Evolutionary conservation across 2,113 vertebrate species (phyloP).

Genomic region (Penelope pileata): DNA sequence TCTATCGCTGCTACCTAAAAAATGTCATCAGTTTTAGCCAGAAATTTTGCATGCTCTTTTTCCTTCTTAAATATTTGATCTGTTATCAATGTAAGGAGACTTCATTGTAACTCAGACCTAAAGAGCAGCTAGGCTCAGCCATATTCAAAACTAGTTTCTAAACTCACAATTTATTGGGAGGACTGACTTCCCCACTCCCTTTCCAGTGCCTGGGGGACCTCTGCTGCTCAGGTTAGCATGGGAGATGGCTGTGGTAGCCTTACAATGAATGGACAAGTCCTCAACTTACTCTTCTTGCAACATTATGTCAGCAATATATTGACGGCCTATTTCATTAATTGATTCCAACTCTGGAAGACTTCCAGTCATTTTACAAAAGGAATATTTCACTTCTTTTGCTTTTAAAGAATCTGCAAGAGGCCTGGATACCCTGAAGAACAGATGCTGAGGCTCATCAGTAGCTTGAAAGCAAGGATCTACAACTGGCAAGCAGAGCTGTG

Average conservation of each 20-base stretch:
- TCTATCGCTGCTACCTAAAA: background rate
- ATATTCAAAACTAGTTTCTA: background rate
- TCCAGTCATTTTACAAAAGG: background rate
- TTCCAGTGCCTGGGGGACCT: background rate
- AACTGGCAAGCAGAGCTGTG: constrained; percentile 16
- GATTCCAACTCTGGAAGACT: background rate
- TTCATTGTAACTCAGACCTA: background rate
- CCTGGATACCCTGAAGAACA: constrained; percentile 11
- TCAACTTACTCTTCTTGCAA: background rate
- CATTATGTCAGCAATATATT: background rate
- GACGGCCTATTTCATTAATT: background rate
- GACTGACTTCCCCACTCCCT: background rate
- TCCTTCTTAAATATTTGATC: constrained; percentile 28
- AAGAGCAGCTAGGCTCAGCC: background rate
- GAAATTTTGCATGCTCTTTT: background rate
- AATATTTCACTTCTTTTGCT: background rate
- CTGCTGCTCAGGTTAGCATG: background rate
- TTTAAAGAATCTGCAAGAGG: constrained; percentile 12
- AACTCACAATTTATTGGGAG: background rate
- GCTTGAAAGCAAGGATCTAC: constrained; percentile 35
- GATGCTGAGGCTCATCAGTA: constrained; percentile 22
- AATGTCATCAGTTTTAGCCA: background rate
- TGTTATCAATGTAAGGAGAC: background rate
- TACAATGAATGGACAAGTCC: background rate
- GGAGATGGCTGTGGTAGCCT: background rate